phyloP scores from a whole-genome alignment of 2,888 invertebrate genomes.

The Heteromyza rotundicornis region DNA sequence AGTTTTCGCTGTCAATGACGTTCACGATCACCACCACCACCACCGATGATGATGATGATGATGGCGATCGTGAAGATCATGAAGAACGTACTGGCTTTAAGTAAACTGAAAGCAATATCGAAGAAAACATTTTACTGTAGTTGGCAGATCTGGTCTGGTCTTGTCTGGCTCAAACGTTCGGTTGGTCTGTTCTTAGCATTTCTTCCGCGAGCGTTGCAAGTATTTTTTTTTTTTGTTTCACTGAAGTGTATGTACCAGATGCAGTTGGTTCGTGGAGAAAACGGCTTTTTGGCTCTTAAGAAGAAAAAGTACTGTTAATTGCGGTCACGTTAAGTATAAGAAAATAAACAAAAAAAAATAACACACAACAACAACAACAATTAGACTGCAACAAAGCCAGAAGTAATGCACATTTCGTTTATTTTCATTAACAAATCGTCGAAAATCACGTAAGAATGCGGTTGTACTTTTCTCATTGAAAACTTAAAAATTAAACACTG shows the following conservation, averaged over 20 bases:
- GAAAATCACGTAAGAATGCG: no score
- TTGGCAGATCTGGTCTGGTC: not conserved
- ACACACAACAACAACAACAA: not conserved
- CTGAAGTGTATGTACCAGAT: slow-evolving; percentile 1
- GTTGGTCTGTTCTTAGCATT: not conserved
- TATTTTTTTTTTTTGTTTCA: no score
- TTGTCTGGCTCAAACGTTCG: not conserved
- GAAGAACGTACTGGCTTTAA: not conserved
- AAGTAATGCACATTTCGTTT: no score
- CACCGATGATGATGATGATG: not conserved
- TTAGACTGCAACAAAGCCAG: not conserved
- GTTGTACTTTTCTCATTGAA: no score
- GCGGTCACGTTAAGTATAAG: slow-evolving; percentile 25
- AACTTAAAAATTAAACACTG: no score
- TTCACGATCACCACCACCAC: not conserved
- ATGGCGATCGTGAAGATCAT: not conserved
- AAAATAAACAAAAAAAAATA: slow-evolving; percentile 3
- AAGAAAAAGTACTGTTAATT: slow-evolving; percentile 24
- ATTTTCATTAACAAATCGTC: no score
- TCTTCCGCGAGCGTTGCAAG: not conserved
- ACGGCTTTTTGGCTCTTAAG: slow-evolving; percentile 21
- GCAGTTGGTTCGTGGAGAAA: slow-evolving; percentile 25
- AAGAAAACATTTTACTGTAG: not conserved
- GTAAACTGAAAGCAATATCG: not conserved
- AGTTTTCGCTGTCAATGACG: not conserved